Conservation (phyloP, 2,113 vertebrate genomes). For the Pelusios castaneus region DNA sequence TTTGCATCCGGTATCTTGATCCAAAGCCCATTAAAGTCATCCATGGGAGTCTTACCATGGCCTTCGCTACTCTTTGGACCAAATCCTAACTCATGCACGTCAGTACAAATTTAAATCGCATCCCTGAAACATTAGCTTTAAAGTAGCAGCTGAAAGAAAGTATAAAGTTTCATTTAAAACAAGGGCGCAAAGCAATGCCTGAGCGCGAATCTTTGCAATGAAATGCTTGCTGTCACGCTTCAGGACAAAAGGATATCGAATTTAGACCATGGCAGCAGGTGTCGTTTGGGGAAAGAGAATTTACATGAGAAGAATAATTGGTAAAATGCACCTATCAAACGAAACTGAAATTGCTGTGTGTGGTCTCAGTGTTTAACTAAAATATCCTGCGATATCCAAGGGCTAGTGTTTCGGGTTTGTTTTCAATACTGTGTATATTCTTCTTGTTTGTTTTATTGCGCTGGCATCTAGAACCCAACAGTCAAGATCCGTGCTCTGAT, state of each 20-base stretch:
- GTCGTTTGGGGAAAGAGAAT: not conserved
- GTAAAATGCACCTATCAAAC: no score
- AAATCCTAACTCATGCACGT: not conserved
- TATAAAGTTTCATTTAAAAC: not conserved
- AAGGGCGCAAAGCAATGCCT: not conserved
- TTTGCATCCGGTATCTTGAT: not conserved
- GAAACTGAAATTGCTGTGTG: not conserved
- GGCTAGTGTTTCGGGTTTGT: not conserved
- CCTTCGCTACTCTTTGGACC: not conserved
- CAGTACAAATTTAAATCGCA: not conserved
- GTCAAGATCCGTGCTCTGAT: not conserved
- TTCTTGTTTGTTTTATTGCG: not conserved
- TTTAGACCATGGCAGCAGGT: not conserved
- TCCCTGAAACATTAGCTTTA: not conserved
- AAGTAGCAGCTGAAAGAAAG: not conserved
- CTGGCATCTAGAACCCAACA: not conserved
- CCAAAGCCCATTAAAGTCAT: not conserved
- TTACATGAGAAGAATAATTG: not conserved
- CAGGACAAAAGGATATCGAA: not conserved
- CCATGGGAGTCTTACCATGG: not conserved
- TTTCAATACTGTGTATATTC: rapidly evolving
- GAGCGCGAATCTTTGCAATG: not conserved
- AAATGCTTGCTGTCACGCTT: rapidly evolving
- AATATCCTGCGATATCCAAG: not conserved
- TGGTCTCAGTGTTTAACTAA: not conserved